Conservation (phyloP, 2,113 vertebrate species). For the Suricata suricatta region DNA sequence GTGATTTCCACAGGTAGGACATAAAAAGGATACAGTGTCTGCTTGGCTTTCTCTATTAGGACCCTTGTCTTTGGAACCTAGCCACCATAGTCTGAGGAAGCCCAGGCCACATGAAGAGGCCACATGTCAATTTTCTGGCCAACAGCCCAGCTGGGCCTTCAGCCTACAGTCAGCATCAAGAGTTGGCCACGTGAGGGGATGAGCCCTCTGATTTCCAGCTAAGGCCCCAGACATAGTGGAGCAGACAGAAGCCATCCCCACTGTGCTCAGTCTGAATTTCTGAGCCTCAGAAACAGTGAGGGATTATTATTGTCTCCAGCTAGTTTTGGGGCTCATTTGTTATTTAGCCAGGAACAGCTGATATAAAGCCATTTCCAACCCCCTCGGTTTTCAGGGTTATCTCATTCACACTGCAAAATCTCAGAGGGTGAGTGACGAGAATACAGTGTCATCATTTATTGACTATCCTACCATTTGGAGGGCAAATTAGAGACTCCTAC, state of each 20-base stretch:
- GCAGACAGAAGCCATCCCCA: background rate
- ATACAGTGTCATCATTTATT: background rate
- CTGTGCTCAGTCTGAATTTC: background rate
- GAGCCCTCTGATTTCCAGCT: background rate
- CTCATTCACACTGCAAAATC: background rate
- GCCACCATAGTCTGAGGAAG: background rate
- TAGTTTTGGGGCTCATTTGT: background rate
- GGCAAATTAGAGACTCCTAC: background rate
- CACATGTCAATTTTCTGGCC: background rate
- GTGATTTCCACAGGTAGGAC: background rate
- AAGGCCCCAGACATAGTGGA: background rate
- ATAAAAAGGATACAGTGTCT: background rate
- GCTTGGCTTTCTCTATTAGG: background rate
- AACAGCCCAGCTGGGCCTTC: background rate
- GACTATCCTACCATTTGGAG: background rate
- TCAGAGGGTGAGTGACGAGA: background rate
- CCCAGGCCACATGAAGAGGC: background rate
- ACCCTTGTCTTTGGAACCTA: background rate
- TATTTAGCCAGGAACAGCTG: background rate
- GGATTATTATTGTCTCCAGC: background rate
- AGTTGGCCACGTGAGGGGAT: background rate
- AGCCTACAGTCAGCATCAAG: background rate
- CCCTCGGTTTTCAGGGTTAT: background rate
- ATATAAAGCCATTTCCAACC: background rate
- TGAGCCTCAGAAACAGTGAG: background rate